Evolutionary conservation across 2,888 invertebrate genomes (phyloP), one percentile per base, ranked within the genome.

Genomic region (Stenoptilia bipunctidactyla): DNA sequence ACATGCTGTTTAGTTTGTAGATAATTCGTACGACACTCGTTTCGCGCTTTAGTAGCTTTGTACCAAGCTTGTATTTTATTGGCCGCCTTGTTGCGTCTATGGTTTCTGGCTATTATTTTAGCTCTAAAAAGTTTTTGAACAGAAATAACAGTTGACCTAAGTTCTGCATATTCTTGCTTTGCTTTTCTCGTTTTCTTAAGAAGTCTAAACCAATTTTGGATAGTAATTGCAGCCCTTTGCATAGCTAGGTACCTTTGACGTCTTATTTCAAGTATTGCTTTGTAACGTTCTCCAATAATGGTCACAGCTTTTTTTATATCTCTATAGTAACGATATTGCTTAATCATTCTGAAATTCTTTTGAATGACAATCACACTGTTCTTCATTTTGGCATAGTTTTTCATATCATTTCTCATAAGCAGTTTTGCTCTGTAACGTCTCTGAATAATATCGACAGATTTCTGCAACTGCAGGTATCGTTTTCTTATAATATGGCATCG

Each of bases 191-290:
- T 52, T 47, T 55, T 58, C 45, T 52, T 62, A 34, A 53, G 54
- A 42, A 51, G 60, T 53, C 77, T 72, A 53, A 76, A 86, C 76
- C 80, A 82, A 4, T 46, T 52, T 55, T 88, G 87, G 34, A 88
- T 72, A 42, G 48, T 60, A 0, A 67, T 41, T 3, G 62, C 66
- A 3, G 79, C 64, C 15, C 57, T 43, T 55, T 69, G 77, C 33
- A 68, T 56, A 33, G 52, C 40, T 1, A 69, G 34, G 48, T 66
- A 86, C 40, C 58, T 56, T 8, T 20, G 20, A 20, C 20, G 20
- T 58, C 68, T 71, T 77, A 85, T 67, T 55, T 64, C 44, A 12
- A 57, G 44, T 50, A 80, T 14, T 47, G 73, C 69, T 39, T 47
- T 55, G 39, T 70, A 77, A 15, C 50, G 55, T 12, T 55, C 48